phyloP scores from a whole-genome alignment of 2,888 invertebrate species.

The Leistus spinibarbis region DNA sequence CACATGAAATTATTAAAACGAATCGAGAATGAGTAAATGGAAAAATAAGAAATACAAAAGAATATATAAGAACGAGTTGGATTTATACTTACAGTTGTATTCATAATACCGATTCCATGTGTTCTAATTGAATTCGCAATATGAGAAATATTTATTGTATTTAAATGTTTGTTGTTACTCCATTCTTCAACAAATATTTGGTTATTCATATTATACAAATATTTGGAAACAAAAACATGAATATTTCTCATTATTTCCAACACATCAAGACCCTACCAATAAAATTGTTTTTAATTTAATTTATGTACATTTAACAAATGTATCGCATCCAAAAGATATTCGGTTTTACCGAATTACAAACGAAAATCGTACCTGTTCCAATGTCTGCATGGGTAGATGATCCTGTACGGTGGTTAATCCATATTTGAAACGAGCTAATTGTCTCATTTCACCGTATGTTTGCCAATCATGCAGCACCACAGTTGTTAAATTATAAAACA shows the following conservation, averaged over 20 bases:
- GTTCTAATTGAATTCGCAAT: conserved; percentile 96
- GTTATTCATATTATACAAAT: conserved; percentile 93
- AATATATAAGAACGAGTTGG: too few relatives aligned
- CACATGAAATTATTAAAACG: background rate
- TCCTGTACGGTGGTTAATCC: conserved; percentile 84
- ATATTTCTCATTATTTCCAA: conserved; percentile 97
- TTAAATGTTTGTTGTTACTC: conserved; percentile 91
- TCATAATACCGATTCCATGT: conserved; percentile 96
- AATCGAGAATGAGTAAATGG: background rate
- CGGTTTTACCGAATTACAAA: background rate
- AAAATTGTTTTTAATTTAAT: conserved; percentile 8
- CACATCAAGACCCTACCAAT: conserved; percentile 82
- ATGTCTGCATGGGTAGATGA: conserved; percentile 92
- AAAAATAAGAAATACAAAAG: too few relatives aligned
- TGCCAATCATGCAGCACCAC: conserved; percentile 98
- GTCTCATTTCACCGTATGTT: conserved; percentile 96
- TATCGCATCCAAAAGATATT: background rate
- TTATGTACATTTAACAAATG: background rate
- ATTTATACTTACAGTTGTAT: conserved; percentile 73
- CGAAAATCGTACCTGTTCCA: conserved; percentile 74
- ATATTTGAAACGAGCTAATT: conserved; percentile 85
- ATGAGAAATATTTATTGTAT: conserved; percentile 93
- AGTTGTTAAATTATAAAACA: conserved; percentile 96
- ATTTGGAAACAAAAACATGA: conserved; percentile 90
- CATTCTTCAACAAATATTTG: conserved; percentile 94